Percentiles rank a stretch among this genome's conserved stretches.
Evolutionary conservation across 23 tunicate species (phyloP).

Genomic region (Clavelina lepadiformis): DNA sequence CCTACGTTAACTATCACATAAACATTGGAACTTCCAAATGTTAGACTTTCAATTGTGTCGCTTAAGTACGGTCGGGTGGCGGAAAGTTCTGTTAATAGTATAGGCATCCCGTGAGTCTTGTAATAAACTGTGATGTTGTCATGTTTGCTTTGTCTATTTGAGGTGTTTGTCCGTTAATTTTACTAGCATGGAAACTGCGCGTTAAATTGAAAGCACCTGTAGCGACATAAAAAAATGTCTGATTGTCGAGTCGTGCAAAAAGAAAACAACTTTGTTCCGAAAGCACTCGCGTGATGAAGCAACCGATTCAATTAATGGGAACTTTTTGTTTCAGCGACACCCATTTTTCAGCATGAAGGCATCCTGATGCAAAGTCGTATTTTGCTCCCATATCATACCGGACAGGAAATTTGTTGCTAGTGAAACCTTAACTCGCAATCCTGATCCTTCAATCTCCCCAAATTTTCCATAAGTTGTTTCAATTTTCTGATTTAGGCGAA

Average conservation of each 20-base stretch:
- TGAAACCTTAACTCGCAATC: too few relatives aligned
- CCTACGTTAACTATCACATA: conserved; percentile 43
- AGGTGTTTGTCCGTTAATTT: conserved; percentile 13
- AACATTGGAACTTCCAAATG: conserved; percentile 13
- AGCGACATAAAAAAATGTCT: conserved; percentile 26
- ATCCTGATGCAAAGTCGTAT: too few relatives aligned
- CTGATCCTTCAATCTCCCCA: too few relatives aligned
- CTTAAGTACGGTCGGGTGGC: conserved; percentile 34
- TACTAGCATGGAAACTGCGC: background rate
- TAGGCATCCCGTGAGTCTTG: conserved; percentile 50
- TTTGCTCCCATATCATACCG: too few relatives aligned
- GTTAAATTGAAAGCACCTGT: background rate
- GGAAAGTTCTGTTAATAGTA: conserved; percentile 37
- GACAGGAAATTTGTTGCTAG: too few relatives aligned
- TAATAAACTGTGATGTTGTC: conserved; percentile 23
- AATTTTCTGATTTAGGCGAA: too few relatives aligned
- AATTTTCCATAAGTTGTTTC: too few relatives aligned
- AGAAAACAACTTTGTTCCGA: conserved; percentile 30
- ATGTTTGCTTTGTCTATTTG: background rate
- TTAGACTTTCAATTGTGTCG: conserved; percentile 2
- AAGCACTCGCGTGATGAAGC: too few relatives aligned
- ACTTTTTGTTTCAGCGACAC: too few relatives aligned
- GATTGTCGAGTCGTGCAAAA: conserved; percentile 60
- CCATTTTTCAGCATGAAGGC: too few relatives aligned
- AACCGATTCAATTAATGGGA: too few relatives aligned